These are phyloP conservation scores for Pseudachorutes palmiensis DNA, from an alignment of 1,140 invertebrate species.

Conservation along the genomic window DNA sequence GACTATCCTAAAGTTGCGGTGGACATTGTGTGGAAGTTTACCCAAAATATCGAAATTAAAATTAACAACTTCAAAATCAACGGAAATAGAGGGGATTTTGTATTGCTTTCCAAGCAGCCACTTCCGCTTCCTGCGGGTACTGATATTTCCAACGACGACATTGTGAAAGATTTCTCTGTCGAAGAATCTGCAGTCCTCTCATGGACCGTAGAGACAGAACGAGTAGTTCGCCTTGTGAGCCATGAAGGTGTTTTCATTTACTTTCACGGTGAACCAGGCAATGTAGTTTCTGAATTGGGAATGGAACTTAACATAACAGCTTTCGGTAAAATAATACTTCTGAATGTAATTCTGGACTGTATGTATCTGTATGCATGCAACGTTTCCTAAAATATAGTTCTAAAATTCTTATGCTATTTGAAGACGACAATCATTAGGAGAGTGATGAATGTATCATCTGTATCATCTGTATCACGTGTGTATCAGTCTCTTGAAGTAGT, in stretches of 20 bases:
- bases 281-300: no score
- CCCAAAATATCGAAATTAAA: not conserved
- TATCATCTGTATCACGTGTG: no score
- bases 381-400: no score
- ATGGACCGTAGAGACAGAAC: not conserved
- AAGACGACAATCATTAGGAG: no score
- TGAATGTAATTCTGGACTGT: no score
- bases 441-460: no score
- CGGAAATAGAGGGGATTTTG: not conserved
- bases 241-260: not conserved
- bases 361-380: no score
- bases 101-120: not conserved
- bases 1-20: not conserved
- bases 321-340: no score
- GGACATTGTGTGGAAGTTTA: not conserved
- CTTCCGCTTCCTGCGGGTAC: not conserved
- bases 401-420: no score
- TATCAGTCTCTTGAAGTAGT: no score
- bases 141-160: not conserved
- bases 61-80: not conserved
- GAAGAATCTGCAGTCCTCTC: not conserved
- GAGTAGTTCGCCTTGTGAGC: not conserved
- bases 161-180: not conserved
- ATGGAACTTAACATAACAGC: no score
- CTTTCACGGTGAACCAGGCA: conserved; percentile 1